These are phyloP conservation scores for Montipora efflorescens DNA, from an alignment of 64 coral and sea anemone species.

Conservation along the genomic window DNA sequence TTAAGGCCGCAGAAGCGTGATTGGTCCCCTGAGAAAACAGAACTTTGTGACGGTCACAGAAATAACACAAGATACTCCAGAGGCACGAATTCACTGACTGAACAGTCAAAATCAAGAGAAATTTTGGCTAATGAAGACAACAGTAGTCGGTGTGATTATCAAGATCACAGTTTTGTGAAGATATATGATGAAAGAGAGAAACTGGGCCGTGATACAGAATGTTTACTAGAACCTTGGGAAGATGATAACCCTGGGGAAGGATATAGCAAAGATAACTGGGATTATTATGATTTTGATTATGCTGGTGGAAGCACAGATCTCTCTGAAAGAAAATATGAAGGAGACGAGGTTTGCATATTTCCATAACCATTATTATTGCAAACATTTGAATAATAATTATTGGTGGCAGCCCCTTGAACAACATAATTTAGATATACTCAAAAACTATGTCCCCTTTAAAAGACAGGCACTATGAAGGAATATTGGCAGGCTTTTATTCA, in stretches of 20 bases:
- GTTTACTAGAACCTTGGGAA: constrained; percentile 5
- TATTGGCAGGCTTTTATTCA: not conserved
- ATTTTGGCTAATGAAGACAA: not conserved
- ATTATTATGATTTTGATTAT: not conserved
- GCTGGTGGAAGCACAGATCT: not conserved
- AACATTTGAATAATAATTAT: too few species aligned
- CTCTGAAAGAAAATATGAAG: not conserved
- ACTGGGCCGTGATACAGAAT: not conserved
- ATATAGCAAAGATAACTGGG: not conserved
- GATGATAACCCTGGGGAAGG: not conserved
- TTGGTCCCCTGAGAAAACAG: not conserved
- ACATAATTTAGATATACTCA: too few species aligned
- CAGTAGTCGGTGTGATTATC: not conserved
- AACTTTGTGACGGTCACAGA: not conserved
- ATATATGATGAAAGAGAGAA: not conserved
- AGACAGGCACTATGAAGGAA: not conserved
- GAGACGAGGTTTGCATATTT: constrained; percentile 9
- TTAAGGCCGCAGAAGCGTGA: not conserved
- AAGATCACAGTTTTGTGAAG: not conserved
- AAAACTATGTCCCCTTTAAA: too few species aligned
- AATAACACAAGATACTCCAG: not conserved
- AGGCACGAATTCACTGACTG: not conserved
- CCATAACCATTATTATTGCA: too few species aligned
- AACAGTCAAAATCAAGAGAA: not conserved
- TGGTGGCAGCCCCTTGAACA: too few species aligned